Conservation (phyloP, 2,113 vertebrate genomes). For the Nesoenas mayeri region DNA sequence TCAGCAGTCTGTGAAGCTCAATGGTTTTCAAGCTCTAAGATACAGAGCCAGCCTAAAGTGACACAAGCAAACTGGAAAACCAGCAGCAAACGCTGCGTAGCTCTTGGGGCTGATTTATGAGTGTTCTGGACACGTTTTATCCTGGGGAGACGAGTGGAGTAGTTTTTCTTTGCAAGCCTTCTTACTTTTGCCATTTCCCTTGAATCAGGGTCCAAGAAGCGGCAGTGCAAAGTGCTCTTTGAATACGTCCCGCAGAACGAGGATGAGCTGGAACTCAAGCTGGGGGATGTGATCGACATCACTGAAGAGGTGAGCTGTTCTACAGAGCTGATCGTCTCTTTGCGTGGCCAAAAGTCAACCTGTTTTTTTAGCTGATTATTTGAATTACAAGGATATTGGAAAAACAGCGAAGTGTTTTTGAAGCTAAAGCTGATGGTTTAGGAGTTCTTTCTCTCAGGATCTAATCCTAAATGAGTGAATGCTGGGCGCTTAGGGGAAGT, state of each 20-base stretch:
- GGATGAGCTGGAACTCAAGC: conserved; percentile 91
- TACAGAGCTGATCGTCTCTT: neutral
- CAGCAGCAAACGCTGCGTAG: neutral
- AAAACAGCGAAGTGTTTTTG: neutral
- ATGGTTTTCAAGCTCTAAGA: neutral
- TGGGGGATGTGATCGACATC: conserved; percentile 88
- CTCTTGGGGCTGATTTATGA: neutral
- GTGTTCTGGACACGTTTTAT: neutral
- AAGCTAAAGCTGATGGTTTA: neutral
- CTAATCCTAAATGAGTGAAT: neutral
- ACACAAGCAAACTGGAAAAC: neutral
- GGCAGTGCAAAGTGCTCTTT: conserved; percentile 88
- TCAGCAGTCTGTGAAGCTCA: neutral
- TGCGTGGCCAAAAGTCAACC: neutral
- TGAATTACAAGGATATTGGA: neutral
- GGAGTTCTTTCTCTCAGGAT: neutral
- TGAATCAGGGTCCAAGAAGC: conserved; percentile 82
- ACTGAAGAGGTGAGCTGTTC: conserved; percentile 85
- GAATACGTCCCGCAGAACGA: conserved; percentile 92
- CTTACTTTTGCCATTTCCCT: conserved; percentile 7
- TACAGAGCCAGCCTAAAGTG: neutral
- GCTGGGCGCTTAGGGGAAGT: neutral
- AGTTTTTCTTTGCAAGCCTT: neutral
- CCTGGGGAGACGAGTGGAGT: neutral
- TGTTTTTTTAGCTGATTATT: neutral